These are phyloP conservation scores for Philopotamus ludificatus DNA, from an alignment of 1,140 invertebrate species.

Conservation along the genomic window DNA sequence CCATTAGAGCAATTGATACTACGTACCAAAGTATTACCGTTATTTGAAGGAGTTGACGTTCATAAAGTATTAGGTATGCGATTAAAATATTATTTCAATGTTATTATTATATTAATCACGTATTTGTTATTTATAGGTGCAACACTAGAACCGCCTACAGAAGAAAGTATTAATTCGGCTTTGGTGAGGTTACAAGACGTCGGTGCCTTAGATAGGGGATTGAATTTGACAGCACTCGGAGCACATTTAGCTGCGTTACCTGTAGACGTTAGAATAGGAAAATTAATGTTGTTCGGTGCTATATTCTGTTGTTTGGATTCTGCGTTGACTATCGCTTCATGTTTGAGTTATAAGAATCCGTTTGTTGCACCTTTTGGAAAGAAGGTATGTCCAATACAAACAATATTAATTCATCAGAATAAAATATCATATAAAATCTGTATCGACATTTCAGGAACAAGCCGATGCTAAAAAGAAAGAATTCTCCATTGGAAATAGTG, in stretches of 20 bases:
- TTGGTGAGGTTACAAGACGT: slow-evolving; percentile 76
- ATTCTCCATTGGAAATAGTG: slow-evolving; percentile 72
- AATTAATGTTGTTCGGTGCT: slow-evolving; percentile 87
- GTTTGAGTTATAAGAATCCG: slow-evolving; percentile 81
- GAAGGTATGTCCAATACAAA: slow-evolving; percentile 47
- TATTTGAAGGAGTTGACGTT: slow-evolving; percentile 63
- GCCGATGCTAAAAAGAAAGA: slow-evolving; percentile 70
- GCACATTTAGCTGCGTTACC: slow-evolving; percentile 86
- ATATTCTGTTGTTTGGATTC: slow-evolving; percentile 94
- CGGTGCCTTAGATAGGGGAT: slow-evolving; percentile 79
- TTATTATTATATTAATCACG: too few relatives aligned
- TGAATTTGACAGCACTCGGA: slow-evolving; percentile 84
- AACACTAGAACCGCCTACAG: slow-evolving; percentile 78
- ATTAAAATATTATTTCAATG: slow-evolving; percentile 15
- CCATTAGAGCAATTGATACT: slow-evolving; percentile 85
- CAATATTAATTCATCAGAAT: slow-evolving; percentile 14
- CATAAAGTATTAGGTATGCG: slow-evolving; percentile 64
- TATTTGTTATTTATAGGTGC: slow-evolving; percentile 50
- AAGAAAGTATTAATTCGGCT: slow-evolving; percentile 75
- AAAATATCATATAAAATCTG: too few relatives aligned
- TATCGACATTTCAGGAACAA: slow-evolving; percentile 54
- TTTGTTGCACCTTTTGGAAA: slow-evolving; percentile 77
- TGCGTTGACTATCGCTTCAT: slow-evolving; percentile 88
- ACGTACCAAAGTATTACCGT: slow-evolving; percentile 82
- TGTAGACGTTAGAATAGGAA: slow-evolving; percentile 86